Base-by-base conservation (phyloP, 2,888 invertebrate species). In the Meteorus cinctellus region DNA sequence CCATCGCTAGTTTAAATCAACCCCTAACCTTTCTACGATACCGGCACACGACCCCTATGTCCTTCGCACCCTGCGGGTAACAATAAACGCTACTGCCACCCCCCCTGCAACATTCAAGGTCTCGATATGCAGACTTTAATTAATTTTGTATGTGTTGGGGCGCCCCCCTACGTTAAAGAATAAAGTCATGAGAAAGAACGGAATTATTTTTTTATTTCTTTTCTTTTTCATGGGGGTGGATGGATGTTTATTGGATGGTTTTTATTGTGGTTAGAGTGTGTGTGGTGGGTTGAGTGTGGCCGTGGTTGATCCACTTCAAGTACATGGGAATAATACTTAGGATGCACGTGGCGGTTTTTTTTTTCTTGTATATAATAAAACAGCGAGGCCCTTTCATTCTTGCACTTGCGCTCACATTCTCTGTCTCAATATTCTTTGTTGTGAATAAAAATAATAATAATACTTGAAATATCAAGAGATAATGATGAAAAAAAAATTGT, bases 51-150 rank as follows among this genome's bases (percentile, higher is more conserved):
- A 45, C 62, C 41, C 55, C 68, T 24, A 29, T 75, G 48, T 77
- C 59, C 71, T 78, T 74, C 65, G 72, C 76, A 31, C 70, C 51
- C 69, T 69, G 75, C 55, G 51, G 68, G 45, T 34, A 68, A 73
- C 66, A 75, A 63, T 67, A 19, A 55, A 63, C 48, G 63, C 36
- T 24, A 69, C 14, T 27, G 14, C 29, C 67, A 31, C 14, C 19
- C 41, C 34, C 48, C 51, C 75, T 55, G 19, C 55, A 4, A 55
- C n/a, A 55, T 55, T 41, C 19, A 55, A 55, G 68, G 36, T 60
- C 62, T 62, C 72, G 80, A 83, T 84, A 82, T 81, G 78, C 81
- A 82, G 84, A 84, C 83, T 88, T 87, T 87, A 88, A 89, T 89
- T 88, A 88, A 88, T 88, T 87, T 86, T 86, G 79, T 85, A 86